Conservation (phyloP, 2,113 vertebrate species). For the Mastomys natalensis region DNA sequence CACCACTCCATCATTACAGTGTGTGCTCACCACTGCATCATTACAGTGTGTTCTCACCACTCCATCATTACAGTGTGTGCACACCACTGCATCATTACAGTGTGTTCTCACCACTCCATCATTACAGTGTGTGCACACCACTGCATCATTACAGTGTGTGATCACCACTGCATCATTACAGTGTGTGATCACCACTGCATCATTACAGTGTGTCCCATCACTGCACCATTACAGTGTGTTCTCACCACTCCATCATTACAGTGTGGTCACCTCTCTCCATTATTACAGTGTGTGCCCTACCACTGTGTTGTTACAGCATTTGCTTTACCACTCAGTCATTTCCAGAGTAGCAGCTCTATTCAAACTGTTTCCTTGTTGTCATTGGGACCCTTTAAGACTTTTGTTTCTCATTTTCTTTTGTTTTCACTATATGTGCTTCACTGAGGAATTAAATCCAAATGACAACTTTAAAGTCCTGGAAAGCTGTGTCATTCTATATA, state of each 20-base stretch:
- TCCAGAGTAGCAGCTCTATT: not conserved
- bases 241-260: not conserved
- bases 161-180: not conserved
- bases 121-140: not conserved
- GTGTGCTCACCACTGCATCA: not conserved
- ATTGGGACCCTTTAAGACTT: not conserved
- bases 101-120: not conserved
- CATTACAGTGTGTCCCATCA: not conserved
- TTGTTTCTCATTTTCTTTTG: not conserved
- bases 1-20: too few relatives aligned
- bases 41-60: not conserved
- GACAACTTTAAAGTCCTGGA: not conserved
- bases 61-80: not conserved
- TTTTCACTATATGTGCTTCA: not conserved
- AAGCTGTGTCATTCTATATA: not conserved
- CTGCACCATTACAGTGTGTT: not conserved
- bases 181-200: not conserved
- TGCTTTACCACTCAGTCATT: not conserved
- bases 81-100: not conserved
- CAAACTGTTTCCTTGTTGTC: not conserved
- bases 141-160: not conserved
- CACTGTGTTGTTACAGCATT: not conserved
- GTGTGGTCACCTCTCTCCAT: too few relatives aligned
- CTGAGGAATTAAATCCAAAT: not conserved
- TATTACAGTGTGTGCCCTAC: not conserved